Conservation (phyloP, 2,797 vertebrate genomes). For the Enteromius paludinosus region DNA sequence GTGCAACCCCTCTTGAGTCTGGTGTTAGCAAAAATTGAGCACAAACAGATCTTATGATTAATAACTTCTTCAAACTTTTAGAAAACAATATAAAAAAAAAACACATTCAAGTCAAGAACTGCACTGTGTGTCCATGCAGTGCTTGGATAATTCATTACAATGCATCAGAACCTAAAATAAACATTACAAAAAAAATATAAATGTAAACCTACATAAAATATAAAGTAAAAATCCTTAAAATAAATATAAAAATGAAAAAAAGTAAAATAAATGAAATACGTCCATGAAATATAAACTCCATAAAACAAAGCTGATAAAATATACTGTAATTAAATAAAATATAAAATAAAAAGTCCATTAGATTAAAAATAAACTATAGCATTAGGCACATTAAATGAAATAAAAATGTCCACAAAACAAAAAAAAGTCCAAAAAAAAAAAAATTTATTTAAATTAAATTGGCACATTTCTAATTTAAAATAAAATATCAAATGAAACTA, state of each 20-base stretch:
- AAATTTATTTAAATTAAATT: neutral
- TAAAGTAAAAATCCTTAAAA: neutral
- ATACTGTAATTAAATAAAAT: neutral
- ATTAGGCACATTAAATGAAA: neutral
- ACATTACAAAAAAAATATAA: no score
- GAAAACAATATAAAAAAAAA: neutral
- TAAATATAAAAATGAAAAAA: neutral
- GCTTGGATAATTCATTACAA: no score
- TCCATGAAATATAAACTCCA: neutral
- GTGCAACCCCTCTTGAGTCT: slow-evolving; percentile 82
- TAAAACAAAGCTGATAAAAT: neutral
- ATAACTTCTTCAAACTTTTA: neutral
- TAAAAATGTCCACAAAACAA: neutral
- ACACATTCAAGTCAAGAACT: neutral
- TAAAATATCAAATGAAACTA: neutral
- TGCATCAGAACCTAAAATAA: no score
- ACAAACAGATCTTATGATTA: neutral
- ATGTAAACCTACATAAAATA: neutral
- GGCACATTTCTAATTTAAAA: neutral
- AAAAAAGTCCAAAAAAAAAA: neutral
- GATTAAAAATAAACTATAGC: neutral
- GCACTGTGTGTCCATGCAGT: no score
- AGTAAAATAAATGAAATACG: neutral
- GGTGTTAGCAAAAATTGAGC: slow-evolving; percentile 21
- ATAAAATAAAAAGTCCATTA: neutral